Evolutionary conservation across 2,888 invertebrate species (phyloP), one percentile per base, ranked within the genome.

Genomic region (Steinernema scapterisci): DNA sequence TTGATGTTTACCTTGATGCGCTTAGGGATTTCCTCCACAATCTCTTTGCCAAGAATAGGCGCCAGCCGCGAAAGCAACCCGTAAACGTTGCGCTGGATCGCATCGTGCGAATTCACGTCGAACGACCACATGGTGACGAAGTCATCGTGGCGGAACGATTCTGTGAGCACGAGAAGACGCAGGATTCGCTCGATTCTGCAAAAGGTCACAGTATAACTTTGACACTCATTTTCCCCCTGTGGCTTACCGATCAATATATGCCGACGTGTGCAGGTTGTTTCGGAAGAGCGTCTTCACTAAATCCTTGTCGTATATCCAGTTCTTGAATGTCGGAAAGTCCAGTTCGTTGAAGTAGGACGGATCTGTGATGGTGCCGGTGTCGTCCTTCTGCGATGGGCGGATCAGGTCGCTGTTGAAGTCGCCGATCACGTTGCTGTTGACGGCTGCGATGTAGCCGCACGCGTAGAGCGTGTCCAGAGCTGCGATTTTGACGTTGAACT

Each of bases 71-170:
- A 95, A 76, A 97, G 89, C 80, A 97, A 90, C 88, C 97, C 97
- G 88, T 97, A 97, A 52, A 97, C 93, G 88, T 97, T 97, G 89
- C 95, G 97, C 9, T 97, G 97, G 84, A 97, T 97, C 9, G 96
- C 96, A 89, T 97, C 97, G 88, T 97, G 97, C 89, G 97, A 97
- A 19, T 95, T 96, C 77, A 93, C 93, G 90, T 97, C 97, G 2
- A 97, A 96, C 74, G 93, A 93, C 97, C 97, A 97, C 79, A 97
- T 93, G 16, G 94, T 94, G 88, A 97, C 96, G 83, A 97, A 90
- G 89, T 97, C 97, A 81, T 93, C 93, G 7, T 31, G 38, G n/a
- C 7, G 19, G 38, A 76, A 76, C 9, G 38, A 21, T n/a, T 43
- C 56, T 16, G 51, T 56, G 0, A 31, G 48, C 45, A 74, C 16